phyloP scores from a whole-genome alignment of 2,113 vertebrate species.

The Phodopus roborovskii region DNA sequence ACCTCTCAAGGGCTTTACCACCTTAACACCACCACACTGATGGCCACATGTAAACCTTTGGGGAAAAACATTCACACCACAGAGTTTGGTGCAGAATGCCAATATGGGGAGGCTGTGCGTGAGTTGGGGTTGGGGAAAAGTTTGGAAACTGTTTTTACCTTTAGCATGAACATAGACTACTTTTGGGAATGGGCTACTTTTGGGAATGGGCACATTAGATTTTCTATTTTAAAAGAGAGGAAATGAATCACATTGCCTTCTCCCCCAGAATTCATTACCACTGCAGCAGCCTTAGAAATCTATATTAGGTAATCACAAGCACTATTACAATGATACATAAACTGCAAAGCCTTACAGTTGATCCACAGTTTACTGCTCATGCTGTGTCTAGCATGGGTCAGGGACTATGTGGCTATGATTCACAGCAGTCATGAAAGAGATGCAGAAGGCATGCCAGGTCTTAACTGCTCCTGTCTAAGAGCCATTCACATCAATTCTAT shows the following conservation, averaged over 20 bases:
- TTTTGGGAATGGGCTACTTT: constrained; percentile 2
- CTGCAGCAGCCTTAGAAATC: not conserved
- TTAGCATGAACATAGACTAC: not conserved
- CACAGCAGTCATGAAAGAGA: not conserved
- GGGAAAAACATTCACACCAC: not conserved
- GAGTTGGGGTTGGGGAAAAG: not conserved
- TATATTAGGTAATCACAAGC: not conserved
- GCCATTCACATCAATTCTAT: not conserved
- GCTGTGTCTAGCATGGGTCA: not conserved
- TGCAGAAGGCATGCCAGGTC: not conserved
- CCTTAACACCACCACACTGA: too few species aligned
- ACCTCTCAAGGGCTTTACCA: not conserved
- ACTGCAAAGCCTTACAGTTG: not conserved
- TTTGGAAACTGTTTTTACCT: not conserved
- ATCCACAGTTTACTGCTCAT: not conserved
- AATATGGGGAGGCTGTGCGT: not conserved
- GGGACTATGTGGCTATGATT: not conserved
- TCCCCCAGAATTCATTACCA: not conserved
- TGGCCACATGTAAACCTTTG: not conserved
- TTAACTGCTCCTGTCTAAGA: not conserved
- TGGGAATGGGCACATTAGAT: constrained; percentile 11
- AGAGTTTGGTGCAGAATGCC: not conserved
- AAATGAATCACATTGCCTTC: not conserved
- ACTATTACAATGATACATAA: not conserved
- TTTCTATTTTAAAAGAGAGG: not conserved